A percentile compares a stretch with the other conserved stretches of the same genome.
Conservation (phyloP, 2,797 vertebrate genomes). For the Lagocephalus sceleratus region DNA sequence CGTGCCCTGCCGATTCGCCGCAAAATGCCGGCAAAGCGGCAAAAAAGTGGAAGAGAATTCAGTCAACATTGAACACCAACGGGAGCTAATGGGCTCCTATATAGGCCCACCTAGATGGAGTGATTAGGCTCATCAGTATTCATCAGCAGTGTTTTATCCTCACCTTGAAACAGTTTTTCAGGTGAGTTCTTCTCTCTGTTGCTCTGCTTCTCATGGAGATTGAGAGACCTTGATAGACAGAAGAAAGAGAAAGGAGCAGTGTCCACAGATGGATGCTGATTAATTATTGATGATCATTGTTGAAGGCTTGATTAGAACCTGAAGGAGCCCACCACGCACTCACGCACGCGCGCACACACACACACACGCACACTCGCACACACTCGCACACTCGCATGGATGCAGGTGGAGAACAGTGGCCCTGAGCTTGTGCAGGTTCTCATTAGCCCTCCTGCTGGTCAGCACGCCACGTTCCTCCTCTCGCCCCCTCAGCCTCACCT, state of each 20-base stretch:
- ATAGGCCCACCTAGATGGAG: slow-evolving; percentile 35
- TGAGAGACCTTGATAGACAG: neutral
- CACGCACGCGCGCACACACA: too few species aligned
- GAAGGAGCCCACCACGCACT: slow-evolving; percentile 22
- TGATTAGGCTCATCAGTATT: slow-evolving; percentile 49
- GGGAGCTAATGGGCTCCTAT: slow-evolving; percentile 34
- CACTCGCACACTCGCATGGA: slow-evolving; percentile 1
- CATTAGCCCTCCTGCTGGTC: slow-evolving; percentile 38
- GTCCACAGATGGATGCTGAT: slow-evolving; percentile 64
- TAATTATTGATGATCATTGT: slow-evolving; percentile 69
- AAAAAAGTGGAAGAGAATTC: slow-evolving; percentile 17
- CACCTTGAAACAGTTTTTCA: slow-evolving; percentile 2
- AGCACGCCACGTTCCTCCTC: slow-evolving; percentile 30
- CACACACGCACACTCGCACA: slow-evolving; percentile 23
- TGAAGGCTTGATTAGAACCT: slow-evolving; percentile 56
- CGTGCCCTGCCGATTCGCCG: slow-evolving; percentile 27
- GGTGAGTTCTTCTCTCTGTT: too few species aligned
- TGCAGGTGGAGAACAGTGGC: slow-evolving; percentile 24
- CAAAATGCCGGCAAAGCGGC: slow-evolving; percentile 11
- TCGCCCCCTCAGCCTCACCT: slow-evolving; percentile 45
- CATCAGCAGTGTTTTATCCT: slow-evolving; percentile 10
- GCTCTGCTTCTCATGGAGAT: neutral
- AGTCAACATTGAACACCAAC: slow-evolving; percentile 31
- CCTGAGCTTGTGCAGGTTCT: slow-evolving; percentile 42
- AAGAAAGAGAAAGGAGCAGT: slow-evolving; percentile 39